Evolutionary conservation across 2,113 vertebrate species (phyloP).

Genomic region (Phylloscopus trochilus): DNA sequence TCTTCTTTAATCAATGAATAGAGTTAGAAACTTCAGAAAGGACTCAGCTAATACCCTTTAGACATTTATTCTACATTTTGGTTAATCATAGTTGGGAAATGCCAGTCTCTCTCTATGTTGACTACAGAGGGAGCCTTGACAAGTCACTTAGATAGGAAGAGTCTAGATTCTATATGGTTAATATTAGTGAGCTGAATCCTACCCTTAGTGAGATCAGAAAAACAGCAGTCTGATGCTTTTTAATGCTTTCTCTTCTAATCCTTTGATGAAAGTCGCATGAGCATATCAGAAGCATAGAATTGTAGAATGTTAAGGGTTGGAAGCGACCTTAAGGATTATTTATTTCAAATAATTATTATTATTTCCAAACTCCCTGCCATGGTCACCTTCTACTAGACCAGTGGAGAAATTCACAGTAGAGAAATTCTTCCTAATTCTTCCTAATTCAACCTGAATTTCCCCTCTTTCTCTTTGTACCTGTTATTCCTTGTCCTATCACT

Average conservation of each 20-base stretch:
- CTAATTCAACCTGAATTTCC: background rate
- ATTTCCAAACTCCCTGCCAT: background rate
- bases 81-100: background rate
- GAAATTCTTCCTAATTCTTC: background rate
- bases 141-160: background rate
- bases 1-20: background rate
- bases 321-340: background rate
- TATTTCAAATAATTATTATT: no score
- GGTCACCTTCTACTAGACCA: background rate
- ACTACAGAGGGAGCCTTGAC: slow-evolving; percentile 53
- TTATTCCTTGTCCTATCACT: background rate
- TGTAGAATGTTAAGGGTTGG: background rate
- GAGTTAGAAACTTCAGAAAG: background rate
- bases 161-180: background rate
- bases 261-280: background rate
- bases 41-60: background rate
- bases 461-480: background rate
- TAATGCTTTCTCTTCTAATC: background rate
- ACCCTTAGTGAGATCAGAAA: background rate
- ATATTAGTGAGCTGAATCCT: background rate
- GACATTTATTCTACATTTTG: background rate
- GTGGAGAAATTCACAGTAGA: background rate
- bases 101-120: background rate
- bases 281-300: background rate
- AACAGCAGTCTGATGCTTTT: background rate